phyloP scores from a whole-genome alignment of 2,113 vertebrate species.

The Lamprologus ornatipinnis region DNA sequence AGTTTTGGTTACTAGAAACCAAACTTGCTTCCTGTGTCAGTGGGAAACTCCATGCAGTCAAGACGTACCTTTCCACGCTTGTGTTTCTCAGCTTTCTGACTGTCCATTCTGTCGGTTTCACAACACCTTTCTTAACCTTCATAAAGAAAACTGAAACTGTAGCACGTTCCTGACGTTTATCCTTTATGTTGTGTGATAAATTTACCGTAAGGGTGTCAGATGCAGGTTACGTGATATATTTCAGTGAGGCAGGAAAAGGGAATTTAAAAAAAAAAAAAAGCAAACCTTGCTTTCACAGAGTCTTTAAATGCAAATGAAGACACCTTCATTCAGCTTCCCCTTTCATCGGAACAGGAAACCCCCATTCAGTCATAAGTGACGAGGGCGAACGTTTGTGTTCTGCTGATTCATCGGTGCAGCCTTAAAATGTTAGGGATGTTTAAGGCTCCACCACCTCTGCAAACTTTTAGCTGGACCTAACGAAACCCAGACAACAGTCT shows the following conservation, averaged over 20 bases:
- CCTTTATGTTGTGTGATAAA: background rate
- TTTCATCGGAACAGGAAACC: background rate
- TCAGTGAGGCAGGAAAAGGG: background rate
- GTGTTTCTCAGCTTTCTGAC: background rate
- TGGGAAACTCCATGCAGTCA: slow-evolving; percentile 23
- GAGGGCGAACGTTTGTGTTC: background rate
- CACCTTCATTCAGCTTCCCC: background rate
- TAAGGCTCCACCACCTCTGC: background rate
- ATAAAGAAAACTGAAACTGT: background rate
- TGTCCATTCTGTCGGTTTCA: background rate
- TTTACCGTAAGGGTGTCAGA: background rate
- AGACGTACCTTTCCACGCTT: background rate
- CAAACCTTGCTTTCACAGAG: background rate
- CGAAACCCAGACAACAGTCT: background rate
- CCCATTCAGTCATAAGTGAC: background rate
- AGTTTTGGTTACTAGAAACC: background rate
- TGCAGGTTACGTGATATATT: background rate
- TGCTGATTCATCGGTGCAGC: background rate
- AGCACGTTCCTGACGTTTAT: background rate
- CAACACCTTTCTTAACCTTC: background rate
- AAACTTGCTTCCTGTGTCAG: background rate
- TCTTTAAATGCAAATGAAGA: background rate
- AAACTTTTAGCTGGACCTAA: background rate
- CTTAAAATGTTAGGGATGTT: background rate
- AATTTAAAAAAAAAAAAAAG: background rate